Evolutionary conservation across 1,140 invertebrate genomes (phyloP).

Genomic region (Mycetomoellerius zeteki): DNA sequence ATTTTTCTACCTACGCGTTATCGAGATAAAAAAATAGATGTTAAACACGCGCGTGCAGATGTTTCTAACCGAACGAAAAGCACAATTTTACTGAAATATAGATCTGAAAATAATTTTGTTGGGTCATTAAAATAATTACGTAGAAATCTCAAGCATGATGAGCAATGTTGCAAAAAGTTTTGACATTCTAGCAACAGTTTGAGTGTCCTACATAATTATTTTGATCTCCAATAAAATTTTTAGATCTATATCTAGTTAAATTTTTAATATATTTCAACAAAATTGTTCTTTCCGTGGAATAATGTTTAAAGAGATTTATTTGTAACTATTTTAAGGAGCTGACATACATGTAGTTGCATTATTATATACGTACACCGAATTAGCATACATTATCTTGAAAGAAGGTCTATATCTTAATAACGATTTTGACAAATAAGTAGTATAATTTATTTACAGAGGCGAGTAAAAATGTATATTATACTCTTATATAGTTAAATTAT

Average conservation of each 20-base stretch:
- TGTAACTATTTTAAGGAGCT: neutral
- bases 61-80: constrained; percentile 15
- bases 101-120: too few species aligned
- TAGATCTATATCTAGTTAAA: too few species aligned
- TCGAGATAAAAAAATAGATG: constrained; percentile 13
- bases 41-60: neutral
- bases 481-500: neutral
- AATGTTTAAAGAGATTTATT: constrained; percentile 23
- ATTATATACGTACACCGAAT: constrained; percentile 17
- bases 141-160: too few species aligned
- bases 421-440: neutral
- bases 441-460: neutral
- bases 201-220: too few species aligned
- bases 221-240: too few species aligned
- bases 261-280: too few species aligned
- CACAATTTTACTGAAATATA: too few species aligned
- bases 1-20: constrained; percentile 11
- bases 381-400: constrained; percentile 27
- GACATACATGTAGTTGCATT: neutral
- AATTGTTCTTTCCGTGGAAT: neutral
- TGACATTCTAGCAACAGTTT: too few species aligned
- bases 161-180: too few species aligned
- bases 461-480: too few species aligned
- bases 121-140: too few species aligned
- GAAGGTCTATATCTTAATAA: constrained; percentile 29